phyloP scores from a whole-genome alignment of 2,797 vertebrate genomes.

The Peromyscus eremicus region DNA sequence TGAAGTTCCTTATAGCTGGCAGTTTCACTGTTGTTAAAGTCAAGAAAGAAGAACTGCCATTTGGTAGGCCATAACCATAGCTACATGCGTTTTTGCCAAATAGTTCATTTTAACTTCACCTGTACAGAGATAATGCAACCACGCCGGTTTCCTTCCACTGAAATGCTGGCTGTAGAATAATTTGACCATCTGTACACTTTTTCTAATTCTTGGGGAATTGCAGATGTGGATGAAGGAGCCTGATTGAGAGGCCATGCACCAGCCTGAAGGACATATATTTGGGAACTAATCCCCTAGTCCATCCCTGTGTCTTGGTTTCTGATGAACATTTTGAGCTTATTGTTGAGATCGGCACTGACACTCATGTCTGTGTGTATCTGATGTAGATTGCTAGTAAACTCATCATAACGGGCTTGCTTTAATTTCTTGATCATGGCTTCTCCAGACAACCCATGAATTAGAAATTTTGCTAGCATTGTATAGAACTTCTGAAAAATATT shows the following conservation, averaged over 20 bases:
- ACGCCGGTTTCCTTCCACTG: not conserved
- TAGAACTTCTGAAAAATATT: conserved; percentile 99
- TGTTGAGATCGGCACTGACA: conserved; percentile 99
- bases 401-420: conserved; percentile 99
- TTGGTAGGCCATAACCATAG: conserved; percentile 99
- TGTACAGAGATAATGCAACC: conserved; percentile 76
- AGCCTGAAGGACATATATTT: conserved; percentile 99
- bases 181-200: conserved; percentile 97
- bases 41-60: conserved; percentile 96
- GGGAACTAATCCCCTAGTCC: conserved; percentile 99
- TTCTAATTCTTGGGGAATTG: conserved; percentile 99
- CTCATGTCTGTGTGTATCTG: conserved; percentile 99
- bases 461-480: conserved; percentile 98
- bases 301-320: conserved; percentile 97
- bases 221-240: conserved; percentile 97
- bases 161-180: not conserved
- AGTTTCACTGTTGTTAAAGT: conserved; percentile 96
- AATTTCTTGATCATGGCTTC: conserved; percentile 99
- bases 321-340: conserved; percentile 99
- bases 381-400: conserved; percentile 99
- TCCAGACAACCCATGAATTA: conserved; percentile 99
- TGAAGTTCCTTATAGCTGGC: conserved; percentile 98
- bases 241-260: conserved; percentile 99
- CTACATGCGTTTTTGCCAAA: conserved; percentile 98
- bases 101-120: conserved; percentile 99